A percentile compares a stretch with the other conserved stretches of the same genome.
Conservation (phyloP, 2,113 vertebrate genomes). For the Trichomycterus rosablanca region DNA sequence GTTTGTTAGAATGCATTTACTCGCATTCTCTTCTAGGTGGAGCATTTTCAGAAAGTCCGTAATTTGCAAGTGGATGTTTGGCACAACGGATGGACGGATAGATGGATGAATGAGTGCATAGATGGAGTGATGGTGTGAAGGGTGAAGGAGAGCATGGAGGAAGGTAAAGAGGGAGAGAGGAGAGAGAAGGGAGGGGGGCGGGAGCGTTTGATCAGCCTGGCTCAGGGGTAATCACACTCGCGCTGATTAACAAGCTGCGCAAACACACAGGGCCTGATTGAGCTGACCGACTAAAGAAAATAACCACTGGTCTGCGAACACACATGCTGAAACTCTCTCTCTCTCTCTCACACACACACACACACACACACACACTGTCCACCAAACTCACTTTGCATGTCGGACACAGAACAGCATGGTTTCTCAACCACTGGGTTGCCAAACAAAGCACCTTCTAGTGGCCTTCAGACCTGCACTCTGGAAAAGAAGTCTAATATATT, state of each 20-base stretch:
- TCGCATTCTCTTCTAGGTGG: conserved; percentile 23
- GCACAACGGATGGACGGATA: conserved; percentile 9
- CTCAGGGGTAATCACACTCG: conserved; percentile 49
- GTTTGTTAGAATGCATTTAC: neutral
- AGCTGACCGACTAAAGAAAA: conserved; percentile 53
- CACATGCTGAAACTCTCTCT: conserved; percentile 28
- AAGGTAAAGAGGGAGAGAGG: neutral
- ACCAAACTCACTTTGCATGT: conserved; percentile 15
- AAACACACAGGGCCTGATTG: conserved; percentile 51
- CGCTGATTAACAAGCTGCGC: conserved; percentile 55
- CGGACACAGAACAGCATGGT: conserved; percentile 10
- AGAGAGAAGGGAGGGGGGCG: conserved; percentile 6
- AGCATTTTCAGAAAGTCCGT: conserved; percentile 8
- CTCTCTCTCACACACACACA: conserved; percentile 20
- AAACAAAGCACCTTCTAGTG: no score
- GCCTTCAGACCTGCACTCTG: no score
- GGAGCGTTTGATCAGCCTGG: conserved; percentile 45
- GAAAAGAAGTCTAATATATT: no score
- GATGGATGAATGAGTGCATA: conserved; percentile 7
- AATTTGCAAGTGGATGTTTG: conserved; percentile 11
- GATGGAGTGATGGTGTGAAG: conserved; percentile 16
- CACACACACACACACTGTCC: neutral
- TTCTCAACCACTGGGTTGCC: no score
- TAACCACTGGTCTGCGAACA: conserved; percentile 46
- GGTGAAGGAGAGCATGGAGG: conserved; percentile 18